Evolutionary conservation across 2,888 invertebrate species (phyloP).

Genomic region (Agonopterix arenella): DNA sequence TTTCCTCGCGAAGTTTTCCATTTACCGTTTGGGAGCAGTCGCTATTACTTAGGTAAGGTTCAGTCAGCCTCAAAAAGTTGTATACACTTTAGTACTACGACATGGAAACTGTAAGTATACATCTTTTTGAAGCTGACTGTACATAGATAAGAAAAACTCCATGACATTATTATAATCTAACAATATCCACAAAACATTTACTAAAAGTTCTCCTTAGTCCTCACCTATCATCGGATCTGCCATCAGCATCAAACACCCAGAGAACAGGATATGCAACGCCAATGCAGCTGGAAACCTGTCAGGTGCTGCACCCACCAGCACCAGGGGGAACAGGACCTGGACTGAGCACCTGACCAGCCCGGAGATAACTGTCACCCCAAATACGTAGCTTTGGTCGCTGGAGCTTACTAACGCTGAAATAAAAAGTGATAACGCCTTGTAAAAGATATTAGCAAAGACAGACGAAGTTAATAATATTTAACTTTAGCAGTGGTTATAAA

Average conservation of each 20-base stretch:
- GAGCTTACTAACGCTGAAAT: constrained; percentile 55
- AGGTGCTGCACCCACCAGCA: constrained; percentile 81
- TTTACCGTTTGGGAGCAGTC: too few species aligned
- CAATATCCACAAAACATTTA: too few species aligned
- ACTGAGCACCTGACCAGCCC: constrained; percentile 84
- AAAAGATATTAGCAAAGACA: neutral
- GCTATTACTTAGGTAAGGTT: too few species aligned
- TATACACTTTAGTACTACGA: too few species aligned
- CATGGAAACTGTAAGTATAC: too few species aligned
- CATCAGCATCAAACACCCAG: constrained; percentile 81
- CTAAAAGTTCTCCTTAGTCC: constrained; percentile 13
- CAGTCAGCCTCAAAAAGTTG: too few species aligned
- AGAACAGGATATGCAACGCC: constrained; percentile 83
- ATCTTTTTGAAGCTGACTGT: too few species aligned
- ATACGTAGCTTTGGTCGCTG: constrained; percentile 68
- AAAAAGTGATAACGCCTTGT: neutral
- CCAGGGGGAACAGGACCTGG: constrained; percentile 82
- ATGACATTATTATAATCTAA: too few species aligned
- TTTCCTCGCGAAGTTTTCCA: too few species aligned
- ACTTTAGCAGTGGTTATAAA: too few species aligned
- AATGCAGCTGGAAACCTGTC: constrained; percentile 84
- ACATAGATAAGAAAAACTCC: too few species aligned
- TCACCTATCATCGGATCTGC: constrained; percentile 83
- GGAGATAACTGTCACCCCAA: constrained; percentile 76
- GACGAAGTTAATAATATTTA: too few species aligned